A percentile compares a stretch with the other conserved stretches of the same genome.
Evolutionary conservation across 2,113 vertebrate genomes (phyloP).

Genomic region (Mesembrinibis cayennensis): DNA sequence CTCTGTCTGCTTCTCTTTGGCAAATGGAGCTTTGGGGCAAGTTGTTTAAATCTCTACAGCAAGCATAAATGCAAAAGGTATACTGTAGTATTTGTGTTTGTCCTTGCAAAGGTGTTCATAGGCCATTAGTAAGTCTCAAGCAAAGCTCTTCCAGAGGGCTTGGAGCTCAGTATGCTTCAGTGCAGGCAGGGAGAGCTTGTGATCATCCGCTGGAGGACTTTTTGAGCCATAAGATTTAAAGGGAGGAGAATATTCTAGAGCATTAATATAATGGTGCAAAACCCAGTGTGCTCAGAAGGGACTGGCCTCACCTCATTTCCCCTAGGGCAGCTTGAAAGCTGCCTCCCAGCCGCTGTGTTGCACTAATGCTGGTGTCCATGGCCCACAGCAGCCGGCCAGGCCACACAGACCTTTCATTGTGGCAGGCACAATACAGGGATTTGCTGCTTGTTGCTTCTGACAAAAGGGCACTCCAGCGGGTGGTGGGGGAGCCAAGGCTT

Average conservation of each 20-base stretch:
- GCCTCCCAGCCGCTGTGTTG: neutral
- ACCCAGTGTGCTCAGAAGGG: neutral
- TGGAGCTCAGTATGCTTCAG: neutral
- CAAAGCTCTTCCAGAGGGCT: rapidly evolving
- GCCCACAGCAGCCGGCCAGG: neutral
- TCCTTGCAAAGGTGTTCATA: neutral
- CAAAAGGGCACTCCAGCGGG: neutral
- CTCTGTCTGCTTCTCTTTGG: neutral
- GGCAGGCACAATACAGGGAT: constrained; percentile 21
- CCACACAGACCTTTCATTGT: neutral
- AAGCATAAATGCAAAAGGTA: neutral
- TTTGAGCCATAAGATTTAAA: neutral
- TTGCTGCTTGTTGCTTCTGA: constrained; percentile 25
- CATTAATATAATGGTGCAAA: neutral
- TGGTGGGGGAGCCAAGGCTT: neutral
- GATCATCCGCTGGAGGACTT: neutral
- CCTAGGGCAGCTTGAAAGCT: neutral
- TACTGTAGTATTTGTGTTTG: neutral
- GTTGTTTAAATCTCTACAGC: neutral
- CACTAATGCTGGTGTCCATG: neutral
- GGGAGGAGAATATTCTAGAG: neutral
- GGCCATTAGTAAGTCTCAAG: neutral
- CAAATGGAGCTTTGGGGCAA: neutral
- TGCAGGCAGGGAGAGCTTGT: neutral
- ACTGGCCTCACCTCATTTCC: neutral